phyloP scores from a whole-genome alignment of 2,888 invertebrate species.

The Busseola fusca region DNA sequence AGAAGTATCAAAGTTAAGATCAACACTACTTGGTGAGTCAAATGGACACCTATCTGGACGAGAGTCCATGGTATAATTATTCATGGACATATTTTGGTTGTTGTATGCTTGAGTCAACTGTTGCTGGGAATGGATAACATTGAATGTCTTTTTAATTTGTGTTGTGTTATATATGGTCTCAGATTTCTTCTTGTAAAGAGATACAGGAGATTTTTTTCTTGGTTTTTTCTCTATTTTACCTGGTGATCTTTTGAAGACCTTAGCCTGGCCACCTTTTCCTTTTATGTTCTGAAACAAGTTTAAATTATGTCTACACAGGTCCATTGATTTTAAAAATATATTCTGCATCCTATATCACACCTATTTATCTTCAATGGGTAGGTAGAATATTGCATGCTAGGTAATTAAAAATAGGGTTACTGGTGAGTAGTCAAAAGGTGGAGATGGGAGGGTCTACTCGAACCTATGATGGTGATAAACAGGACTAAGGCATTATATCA shows the following conservation, averaged over 20 bases:
- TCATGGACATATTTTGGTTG: constrained; percentile 74
- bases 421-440: too few relatives aligned
- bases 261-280: constrained; percentile 71
- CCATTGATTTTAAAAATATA: neutral
- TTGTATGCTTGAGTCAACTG: constrained; percentile 68
- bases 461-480: neutral
- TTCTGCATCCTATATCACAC: neutral
- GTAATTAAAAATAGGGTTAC: neutral
- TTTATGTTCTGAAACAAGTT: constrained; percentile 77
- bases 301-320: neutral
- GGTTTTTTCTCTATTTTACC: constrained; percentile 81
- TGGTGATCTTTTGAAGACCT: constrained; percentile 79
- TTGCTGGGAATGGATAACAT: constrained; percentile 71
- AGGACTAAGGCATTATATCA: neutral
- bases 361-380: neutral
- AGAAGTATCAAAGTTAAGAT: constrained; percentile 80
- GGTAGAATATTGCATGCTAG: neutral
- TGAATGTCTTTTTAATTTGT: constrained; percentile 73
- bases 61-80: constrained; percentile 69
- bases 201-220: constrained; percentile 80
- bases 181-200: constrained; percentile 79
- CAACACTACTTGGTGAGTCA: constrained; percentile 75
- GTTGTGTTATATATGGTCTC: constrained; percentile 76
- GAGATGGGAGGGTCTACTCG: too few relatives aligned
- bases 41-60: constrained; percentile 78